Conservation (phyloP, 2,797 vertebrate species). For the Triplophysa bombifrons region DNA sequence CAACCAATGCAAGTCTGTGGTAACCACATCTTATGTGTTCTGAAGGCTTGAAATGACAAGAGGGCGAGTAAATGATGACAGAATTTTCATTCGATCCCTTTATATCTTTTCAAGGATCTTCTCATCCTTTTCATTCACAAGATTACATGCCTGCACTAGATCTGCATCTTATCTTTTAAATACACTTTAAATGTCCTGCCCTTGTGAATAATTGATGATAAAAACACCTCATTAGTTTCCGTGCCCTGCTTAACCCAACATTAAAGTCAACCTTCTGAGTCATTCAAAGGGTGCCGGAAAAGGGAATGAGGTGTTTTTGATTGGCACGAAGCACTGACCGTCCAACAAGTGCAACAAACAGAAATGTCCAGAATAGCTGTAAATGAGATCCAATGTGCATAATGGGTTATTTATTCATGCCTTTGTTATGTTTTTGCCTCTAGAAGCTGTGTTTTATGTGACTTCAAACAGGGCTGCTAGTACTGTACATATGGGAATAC, state of each 20-base stretch:
- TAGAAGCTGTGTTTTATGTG: constrained; percentile 3
- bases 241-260: constrained; percentile 27
- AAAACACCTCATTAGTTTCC: constrained; percentile 55
- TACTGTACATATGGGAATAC: constrained; percentile 4
- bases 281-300: constrained; percentile 16
- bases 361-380: neutral
- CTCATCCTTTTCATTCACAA: neutral
- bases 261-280: constrained; percentile 38
- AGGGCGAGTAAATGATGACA: no score
- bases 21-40: no score
- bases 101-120: neutral
- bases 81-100: neutral
- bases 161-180: constrained; percentile 44
- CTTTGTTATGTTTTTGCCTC: constrained; percentile 1
- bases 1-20: no score
- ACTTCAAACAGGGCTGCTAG: constrained; percentile 7
- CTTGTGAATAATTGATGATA: constrained; percentile 57
- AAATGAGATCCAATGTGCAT: neutral
- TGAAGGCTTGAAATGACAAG: no score
- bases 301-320: constrained; percentile 26
- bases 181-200: constrained; percentile 39
- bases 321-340: constrained; percentile 17
- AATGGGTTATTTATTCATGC: constrained; percentile 14
- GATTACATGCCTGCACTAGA: neutral
- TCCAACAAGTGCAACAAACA: neutral